Percentiles rank a stretch among this genome's conserved stretches.
Conservation (phyloP, 2,888 invertebrate genomes). For the Pemphredon lugubris region DNA sequence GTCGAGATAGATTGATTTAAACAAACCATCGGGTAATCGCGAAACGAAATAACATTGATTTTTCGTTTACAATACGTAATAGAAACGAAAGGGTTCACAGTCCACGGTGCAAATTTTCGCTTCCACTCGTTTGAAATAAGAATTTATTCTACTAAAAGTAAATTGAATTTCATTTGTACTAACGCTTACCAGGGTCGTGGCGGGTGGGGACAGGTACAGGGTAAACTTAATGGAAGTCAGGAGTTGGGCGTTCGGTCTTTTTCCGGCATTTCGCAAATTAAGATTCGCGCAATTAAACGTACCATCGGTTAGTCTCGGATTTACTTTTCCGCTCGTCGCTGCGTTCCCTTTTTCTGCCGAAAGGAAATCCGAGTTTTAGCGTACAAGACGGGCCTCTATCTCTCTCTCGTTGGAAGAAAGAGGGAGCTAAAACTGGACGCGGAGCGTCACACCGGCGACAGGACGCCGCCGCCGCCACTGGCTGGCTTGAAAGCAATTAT, state of each 20-base stretch:
- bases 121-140: not conserved
- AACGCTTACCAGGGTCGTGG: slow-evolving; percentile 35
- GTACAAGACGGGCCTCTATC: not conserved
- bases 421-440: slow-evolving; percentile 61
- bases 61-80: too few relatives aligned
- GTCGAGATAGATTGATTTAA: slow-evolving; percentile 31
- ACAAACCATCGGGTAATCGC: not conserved
- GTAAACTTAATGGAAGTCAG: slow-evolving; percentile 55
- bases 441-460: slow-evolving; percentile 71
- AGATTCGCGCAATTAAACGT: slow-evolving; percentile 76
- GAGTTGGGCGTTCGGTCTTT: slow-evolving; percentile 49
- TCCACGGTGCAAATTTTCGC: not conserved
- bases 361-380: slow-evolving; percentile 1
- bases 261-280: slow-evolving; percentile 70
- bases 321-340: slow-evolving; percentile 72
- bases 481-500: slow-evolving; percentile 77
- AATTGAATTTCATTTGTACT: slow-evolving; percentile 48
- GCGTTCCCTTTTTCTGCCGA: slow-evolving; percentile 59
- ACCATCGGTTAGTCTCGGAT: slow-evolving; percentile 57
- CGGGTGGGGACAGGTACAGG: slow-evolving; percentile 38
- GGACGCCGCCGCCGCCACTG: slow-evolving; percentile 63
- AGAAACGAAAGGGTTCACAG: too few relatives aligned
- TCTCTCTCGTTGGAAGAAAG: slow-evolving; percentile 28
- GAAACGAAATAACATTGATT: not conserved
- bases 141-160: not conserved